Evolutionary conservation across 2,113 vertebrate species (phyloP).

Genomic region (Morone chrysops): DNA sequence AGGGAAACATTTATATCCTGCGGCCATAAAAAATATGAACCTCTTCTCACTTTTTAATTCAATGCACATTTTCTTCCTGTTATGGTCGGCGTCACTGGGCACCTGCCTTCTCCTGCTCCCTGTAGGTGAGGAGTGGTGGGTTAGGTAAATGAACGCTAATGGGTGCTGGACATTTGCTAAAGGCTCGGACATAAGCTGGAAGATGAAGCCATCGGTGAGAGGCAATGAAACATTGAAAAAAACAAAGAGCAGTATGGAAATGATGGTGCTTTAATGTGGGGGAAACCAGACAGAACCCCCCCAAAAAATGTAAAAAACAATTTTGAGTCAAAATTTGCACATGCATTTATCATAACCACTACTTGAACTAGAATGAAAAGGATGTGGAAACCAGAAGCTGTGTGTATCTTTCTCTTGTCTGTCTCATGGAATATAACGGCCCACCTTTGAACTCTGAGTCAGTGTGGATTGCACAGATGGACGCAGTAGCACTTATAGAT

Average conservation of each 20-base stretch:
- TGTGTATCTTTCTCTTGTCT: background rate
- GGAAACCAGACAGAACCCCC: too few relatives aligned
- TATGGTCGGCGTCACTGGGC: background rate
- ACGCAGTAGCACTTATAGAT: too few relatives aligned
- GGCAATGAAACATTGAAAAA: background rate
- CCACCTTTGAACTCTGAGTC: background rate
- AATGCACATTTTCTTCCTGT: background rate
- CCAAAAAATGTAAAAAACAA: too few relatives aligned
- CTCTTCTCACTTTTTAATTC: background rate
- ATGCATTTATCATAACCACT: background rate
- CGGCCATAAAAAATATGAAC: background rate
- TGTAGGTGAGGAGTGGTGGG: background rate
- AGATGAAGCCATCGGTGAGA: constrained; percentile 58
- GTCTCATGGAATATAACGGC: background rate
- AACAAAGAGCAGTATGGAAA: background rate
- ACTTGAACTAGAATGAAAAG: background rate
- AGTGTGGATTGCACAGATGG: background rate
- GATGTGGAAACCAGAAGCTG: background rate
- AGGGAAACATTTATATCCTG: background rate
- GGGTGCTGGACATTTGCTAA: background rate
- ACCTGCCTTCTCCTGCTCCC: background rate
- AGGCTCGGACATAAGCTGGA: constrained; percentile 58
- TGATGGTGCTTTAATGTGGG: too few relatives aligned
- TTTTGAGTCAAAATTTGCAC: background rate
- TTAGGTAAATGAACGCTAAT: background rate